Evolutionary conservation across 2,113 vertebrate genomes (phyloP).

Genomic region (Meles meles): DNA sequence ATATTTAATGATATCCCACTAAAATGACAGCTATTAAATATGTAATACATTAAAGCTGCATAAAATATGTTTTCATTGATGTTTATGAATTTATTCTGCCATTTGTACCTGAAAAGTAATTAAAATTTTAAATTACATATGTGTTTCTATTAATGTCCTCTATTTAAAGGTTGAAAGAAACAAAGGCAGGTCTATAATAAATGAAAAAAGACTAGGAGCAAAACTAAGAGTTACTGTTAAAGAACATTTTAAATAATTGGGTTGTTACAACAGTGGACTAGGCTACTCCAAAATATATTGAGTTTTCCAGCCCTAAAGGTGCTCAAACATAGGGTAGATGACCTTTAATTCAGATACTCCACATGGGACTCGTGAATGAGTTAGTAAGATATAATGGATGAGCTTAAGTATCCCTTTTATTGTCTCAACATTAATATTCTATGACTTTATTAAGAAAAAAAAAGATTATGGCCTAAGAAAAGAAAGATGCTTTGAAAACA

Average conservation of each 20-base stretch:
- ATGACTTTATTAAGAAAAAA: neutral
- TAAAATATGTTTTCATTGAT: slow-evolving; percentile 41
- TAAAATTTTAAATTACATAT: slow-evolving; percentile 46
- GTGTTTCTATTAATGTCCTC: slow-evolving; percentile 20
- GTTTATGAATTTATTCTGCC: slow-evolving; percentile 46
- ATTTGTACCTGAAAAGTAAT: slow-evolving; percentile 53
- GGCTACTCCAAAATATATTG: neutral
- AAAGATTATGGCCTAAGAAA: neutral
- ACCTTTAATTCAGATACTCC: neutral
- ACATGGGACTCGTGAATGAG: neutral
- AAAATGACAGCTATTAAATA: slow-evolving; percentile 34
- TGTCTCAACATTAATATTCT: neutral
- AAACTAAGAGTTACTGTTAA: slow-evolving; percentile 41
- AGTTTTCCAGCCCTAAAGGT: neutral
- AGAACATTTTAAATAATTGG: slow-evolving; percentile 39
- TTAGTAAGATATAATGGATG: neutral
- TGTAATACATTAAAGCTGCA: neutral
- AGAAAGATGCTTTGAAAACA: neutral
- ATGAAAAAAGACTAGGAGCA: slow-evolving; percentile 42
- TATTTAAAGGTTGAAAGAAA: slow-evolving; percentile 36
- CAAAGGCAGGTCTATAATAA: slow-evolving; percentile 32
- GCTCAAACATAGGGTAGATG: neutral
- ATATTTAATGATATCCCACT: slow-evolving; percentile 40
- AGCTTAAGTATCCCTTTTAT: neutral
- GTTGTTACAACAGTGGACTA: neutral